Conservation (phyloP, 2,113 vertebrate species). For the Gobiocypris rarus region DNA sequence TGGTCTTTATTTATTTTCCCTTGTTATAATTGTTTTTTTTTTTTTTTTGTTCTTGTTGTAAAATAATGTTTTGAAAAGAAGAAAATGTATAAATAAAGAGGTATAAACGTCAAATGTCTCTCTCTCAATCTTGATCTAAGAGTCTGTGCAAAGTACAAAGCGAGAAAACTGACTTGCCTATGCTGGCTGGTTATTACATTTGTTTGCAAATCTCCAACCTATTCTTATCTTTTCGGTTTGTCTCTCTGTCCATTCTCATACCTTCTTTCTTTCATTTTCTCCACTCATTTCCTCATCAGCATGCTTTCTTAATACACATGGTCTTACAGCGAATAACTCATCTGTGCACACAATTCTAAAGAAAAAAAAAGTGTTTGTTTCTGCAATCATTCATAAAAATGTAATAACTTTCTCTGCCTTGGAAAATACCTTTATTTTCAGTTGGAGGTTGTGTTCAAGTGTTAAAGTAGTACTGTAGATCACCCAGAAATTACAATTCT, state of each 20-base stretch:
- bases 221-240: conserved; percentile 44
- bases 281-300: conserved; percentile 63
- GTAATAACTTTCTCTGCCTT: neutral
- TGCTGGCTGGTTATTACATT: conserved; percentile 76
- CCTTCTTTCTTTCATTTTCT: conserved; percentile 51
- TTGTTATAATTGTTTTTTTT: no score
- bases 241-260: conserved; percentile 15
- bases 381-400: neutral
- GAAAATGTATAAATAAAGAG: no score
- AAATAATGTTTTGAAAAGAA: no score
- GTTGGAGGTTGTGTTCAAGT: neutral
- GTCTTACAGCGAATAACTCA: neutral
- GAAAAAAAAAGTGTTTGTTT: neutral
- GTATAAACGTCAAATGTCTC: neutral
- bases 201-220: conserved; percentile 74
- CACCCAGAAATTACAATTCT: neutral
- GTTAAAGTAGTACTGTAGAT: neutral
- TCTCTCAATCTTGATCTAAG: neutral
- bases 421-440: neutral
- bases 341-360: neutral
- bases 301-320: conserved; percentile 56
- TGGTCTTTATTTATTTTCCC: no score
- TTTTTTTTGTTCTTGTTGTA: no score
- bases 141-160: conserved; percentile 1
- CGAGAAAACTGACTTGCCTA: conserved; percentile 67